Evolutionary conservation across 2,113 vertebrate species (phyloP).

Genomic region (Notarius lentiginosus): DNA sequence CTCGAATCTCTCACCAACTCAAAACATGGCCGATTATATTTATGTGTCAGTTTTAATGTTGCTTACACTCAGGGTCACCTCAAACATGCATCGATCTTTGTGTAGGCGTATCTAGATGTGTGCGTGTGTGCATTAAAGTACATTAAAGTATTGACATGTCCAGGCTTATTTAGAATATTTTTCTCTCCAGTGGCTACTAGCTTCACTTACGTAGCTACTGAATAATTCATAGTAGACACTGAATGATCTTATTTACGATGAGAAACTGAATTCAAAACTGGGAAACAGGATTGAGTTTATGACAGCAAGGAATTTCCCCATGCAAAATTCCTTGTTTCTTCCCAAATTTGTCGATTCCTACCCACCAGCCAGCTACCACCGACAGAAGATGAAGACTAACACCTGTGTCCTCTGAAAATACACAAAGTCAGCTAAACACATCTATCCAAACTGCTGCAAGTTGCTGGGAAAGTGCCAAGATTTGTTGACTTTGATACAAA

Average conservation of each 20-base stretch:
- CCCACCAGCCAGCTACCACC: neutral
- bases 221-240: neutral
- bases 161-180: neutral
- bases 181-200: neutral
- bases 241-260: neutral
- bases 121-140: neutral
- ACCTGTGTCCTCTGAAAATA: neutral
- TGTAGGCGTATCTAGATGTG: neutral
- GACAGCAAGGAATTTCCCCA: too few relatives aligned
- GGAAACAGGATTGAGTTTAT: too few relatives aligned
- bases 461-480: neutral
- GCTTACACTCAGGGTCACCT: constrained; percentile 33
- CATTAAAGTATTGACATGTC: neutral
- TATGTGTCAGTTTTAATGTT: constrained; percentile 51
- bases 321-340: neutral
- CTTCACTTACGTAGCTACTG: neutral
- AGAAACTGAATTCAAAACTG: neutral
- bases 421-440: too few relatives aligned
- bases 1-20: constrained; percentile 10
- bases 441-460: too few relatives aligned
- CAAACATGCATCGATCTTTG: constrained; percentile 26
- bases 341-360: neutral
- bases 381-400: neutral
- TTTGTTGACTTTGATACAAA: neutral
- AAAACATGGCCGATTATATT: constrained; percentile 45